A percentile compares a stretch with the other conserved stretches of the same genome.
These are phyloP conservation scores for Colletes collaris DNA, from an alignment of 2,888 invertebrate species.

Conservation along the genomic window DNA sequence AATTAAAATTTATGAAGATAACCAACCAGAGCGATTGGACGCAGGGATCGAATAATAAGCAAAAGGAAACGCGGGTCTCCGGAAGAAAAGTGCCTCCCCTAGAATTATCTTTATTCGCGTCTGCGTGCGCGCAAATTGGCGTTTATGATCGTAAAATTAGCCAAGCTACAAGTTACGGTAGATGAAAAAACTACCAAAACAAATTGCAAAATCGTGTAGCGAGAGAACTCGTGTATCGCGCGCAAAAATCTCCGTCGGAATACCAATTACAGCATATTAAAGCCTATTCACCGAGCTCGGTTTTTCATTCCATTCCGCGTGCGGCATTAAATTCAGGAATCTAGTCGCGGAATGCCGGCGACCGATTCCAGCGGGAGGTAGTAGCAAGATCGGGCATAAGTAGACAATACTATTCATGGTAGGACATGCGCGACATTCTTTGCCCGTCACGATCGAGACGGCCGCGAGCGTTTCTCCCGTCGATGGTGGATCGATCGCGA, in stretches of 20 bases:
- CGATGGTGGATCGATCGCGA: slow-evolving; percentile 32
- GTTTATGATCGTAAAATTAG: no score
- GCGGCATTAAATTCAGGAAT: slow-evolving; percentile 59
- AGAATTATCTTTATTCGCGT: no score
- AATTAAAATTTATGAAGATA: no score
- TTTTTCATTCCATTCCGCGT: slow-evolving; percentile 44
- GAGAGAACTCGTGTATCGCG: slow-evolving; percentile 25
- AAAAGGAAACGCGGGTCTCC: no score
- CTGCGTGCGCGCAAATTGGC: no score
- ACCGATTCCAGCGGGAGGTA: slow-evolving; percentile 26
- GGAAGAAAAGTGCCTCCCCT: no score
- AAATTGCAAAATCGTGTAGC: slow-evolving; percentile 31
- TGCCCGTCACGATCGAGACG: slow-evolving; percentile 34
- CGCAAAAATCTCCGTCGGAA: slow-evolving; percentile 34
- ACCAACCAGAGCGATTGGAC: no score
- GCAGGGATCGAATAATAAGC: no score
- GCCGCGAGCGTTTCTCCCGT: slow-evolving; percentile 14
- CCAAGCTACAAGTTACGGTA: not conserved
- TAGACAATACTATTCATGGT: slow-evolving; percentile 59
- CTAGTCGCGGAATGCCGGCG: slow-evolving; percentile 51
- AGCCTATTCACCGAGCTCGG: slow-evolving; percentile 28
- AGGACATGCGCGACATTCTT: slow-evolving; percentile 52
- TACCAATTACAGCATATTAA: slow-evolving; percentile 53
- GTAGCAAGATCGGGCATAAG: slow-evolving; percentile 42
- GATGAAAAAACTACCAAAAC: not conserved